These are phyloP conservation scores for Cryptocephalus moraei DNA, from an alignment of 2,888 invertebrate species.

Conservation along the genomic window DNA sequence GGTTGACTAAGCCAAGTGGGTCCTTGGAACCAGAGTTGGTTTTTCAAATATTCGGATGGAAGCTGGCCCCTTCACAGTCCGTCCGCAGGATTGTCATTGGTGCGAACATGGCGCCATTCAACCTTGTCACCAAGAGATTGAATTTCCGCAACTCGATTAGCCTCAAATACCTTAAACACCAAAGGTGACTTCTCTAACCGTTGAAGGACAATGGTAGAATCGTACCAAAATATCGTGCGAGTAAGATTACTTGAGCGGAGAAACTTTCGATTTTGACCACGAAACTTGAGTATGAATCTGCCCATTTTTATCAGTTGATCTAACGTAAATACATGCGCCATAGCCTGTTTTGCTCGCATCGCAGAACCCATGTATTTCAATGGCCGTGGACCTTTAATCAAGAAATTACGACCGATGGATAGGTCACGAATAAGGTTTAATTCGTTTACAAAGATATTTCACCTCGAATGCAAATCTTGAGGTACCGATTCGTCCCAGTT, in stretches of 20 bases:
- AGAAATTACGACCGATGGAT: too few species aligned
- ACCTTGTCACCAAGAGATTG: background rate
- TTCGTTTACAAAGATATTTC: too few species aligned
- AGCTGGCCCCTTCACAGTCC: background rate
- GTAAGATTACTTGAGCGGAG: too few species aligned
- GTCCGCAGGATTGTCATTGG: background rate
- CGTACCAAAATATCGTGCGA: constrained; percentile 4
- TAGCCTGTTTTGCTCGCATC: constrained; percentile 8
- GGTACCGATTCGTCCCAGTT: too few species aligned
- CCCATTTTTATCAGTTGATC: background rate
- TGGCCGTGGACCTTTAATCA: too few species aligned
- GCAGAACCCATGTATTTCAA: constrained; percentile 10
- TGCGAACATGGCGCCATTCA: background rate
- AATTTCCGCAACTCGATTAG: background rate
- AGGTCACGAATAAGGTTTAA: too few species aligned
- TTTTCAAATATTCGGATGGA: background rate
- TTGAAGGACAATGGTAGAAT: constrained; percentile 9
- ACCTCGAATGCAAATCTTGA: too few species aligned
- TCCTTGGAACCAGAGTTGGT: background rate
- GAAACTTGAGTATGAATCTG: constrained; percentile 3
- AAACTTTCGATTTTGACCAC: constrained; percentile 7
- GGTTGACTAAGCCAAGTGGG: background rate
- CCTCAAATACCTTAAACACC: constrained; percentile 4
- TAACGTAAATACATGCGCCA: constrained; percentile 8
- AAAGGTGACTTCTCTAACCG: constrained; percentile 6